Evolutionary conservation across 2,888 invertebrate species (phyloP).

Genomic region (Tricholauxania praeusta): DNA sequence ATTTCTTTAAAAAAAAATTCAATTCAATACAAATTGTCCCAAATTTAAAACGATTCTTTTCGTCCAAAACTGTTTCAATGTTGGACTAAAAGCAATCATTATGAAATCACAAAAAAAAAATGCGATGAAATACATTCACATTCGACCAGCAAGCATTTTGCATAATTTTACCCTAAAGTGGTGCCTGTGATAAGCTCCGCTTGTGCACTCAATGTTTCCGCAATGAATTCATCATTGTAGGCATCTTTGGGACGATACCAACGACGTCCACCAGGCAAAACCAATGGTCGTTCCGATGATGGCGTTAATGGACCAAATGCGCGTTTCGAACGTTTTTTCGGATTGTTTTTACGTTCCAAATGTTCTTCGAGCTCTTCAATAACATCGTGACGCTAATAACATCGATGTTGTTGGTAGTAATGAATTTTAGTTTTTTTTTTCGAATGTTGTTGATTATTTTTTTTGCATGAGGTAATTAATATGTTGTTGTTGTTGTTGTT

Average conservation of each 20-base stretch:
- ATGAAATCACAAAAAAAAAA: slow-evolving; percentile 10
- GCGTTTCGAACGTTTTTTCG: slow-evolving; percentile 67
- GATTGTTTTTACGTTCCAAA: slow-evolving; percentile 69
- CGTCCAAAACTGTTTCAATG: too few relatives aligned
- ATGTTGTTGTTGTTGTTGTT: not conserved
- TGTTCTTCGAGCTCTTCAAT: slow-evolving; percentile 69
- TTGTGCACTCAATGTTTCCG: slow-evolving; percentile 85
- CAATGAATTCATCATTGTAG: slow-evolving; percentile 90
- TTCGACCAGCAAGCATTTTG: slow-evolving; percentile 40
- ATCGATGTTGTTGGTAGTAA: slow-evolving; percentile 5
- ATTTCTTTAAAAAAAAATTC: not conserved
- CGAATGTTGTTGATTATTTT: slow-evolving; percentile 14
- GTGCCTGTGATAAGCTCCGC: slow-evolving; percentile 88
- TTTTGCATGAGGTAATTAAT: too few relatives aligned
- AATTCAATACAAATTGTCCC: slow-evolving; percentile 4
- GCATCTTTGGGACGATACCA: slow-evolving; percentile 88
- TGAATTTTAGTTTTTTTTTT: not conserved
- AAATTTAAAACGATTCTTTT: slow-evolving; percentile 4
- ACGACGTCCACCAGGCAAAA: slow-evolving; percentile 81
- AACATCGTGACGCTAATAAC: slow-evolving; percentile 61
- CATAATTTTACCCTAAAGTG: slow-evolving; percentile 80
- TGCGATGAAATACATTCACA: slow-evolving; percentile 27
- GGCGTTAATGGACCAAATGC: slow-evolving; percentile 74
- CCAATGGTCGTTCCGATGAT: slow-evolving; percentile 77
- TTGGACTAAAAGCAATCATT: too few relatives aligned